Base-by-base conservation (phyloP, 2,797 vertebrate genomes). In the Argya squamiceps region DNA sequence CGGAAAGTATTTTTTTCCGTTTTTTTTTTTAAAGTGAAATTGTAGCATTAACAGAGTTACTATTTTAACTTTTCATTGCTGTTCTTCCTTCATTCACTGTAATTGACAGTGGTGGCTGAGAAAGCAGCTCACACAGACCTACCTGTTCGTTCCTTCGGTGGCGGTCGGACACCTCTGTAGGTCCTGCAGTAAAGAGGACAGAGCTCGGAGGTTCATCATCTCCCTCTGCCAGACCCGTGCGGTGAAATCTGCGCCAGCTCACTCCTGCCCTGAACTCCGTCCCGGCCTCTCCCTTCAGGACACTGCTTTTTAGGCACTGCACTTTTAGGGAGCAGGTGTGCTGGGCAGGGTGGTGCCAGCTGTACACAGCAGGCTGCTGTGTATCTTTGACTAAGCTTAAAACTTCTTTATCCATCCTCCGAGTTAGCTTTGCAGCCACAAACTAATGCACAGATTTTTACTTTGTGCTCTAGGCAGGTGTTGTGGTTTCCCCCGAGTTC, bases 61-160 rank as follows among this genome's bases (percentile, higher is more conserved):
- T 41, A 23, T 21, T 44, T 7, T 71, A 52, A 64, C 23, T 43
- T 26, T 39, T 39, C 37, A 43, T 79, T 6, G 3, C 21, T 9
- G 20, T n/a, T n/a, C 15, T 59, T 19, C 41, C 29, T n/a, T 47
- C 19, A 3, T 2, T 27, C 34, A 5, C n/a, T 14, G 4, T 9
- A 8, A 15, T 13, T 1, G 32, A 15, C 8, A 16, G 37, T 3
- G 7, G 15, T 2, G 23, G 43, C 3, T 17, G 52, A 41, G 32
- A 24, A 11, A 32, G 20, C 3, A 12, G 29, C 3, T 32, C 36
- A 11, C 26, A 16, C 15, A 50, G 34, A 8, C 3, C 12, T 0
- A 8, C 3, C 12, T 0, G 20, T 2, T 36, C 8, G 8, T 8
- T 44, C 71, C 41, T 3, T 10, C 2, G 0, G 43, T 1, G 63